Conservation (phyloP, 2,888 invertebrate genomes). For the Erebia ligea region DNA sequence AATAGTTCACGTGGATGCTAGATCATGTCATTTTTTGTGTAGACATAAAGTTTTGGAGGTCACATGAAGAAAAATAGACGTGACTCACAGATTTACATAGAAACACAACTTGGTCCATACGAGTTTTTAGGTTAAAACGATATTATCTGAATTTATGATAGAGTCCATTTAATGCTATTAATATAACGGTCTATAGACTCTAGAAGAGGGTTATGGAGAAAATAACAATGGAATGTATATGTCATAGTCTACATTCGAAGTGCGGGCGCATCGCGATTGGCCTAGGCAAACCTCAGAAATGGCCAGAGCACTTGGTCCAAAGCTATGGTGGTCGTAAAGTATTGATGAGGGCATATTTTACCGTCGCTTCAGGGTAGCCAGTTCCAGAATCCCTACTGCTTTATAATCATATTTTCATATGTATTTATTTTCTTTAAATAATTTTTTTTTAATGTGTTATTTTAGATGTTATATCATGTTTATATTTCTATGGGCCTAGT, state of each 20-base stretch:
- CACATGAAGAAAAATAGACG: conserved; percentile 17
- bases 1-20: conserved; percentile 16
- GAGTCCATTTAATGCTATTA: conserved; percentile 6
- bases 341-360: too few species aligned
- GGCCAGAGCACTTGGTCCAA: too few species aligned
- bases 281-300: too few species aligned
- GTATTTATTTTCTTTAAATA: too few species aligned
- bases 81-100: conserved; percentile 17
- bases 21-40: conserved; percentile 17
- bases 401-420: too few species aligned
- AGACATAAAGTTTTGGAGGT: conserved; percentile 26
- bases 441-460: too few species aligned
- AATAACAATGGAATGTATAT: neutral
- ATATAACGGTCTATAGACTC: neutral
- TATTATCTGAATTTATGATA: neutral
- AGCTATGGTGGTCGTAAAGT: too few species aligned
- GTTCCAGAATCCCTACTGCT: too few species aligned
- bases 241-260: neutral
- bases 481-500: too few species aligned
- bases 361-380: too few species aligned
- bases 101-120: neutral
- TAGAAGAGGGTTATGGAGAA: neutral
- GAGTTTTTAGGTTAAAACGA: conserved; percentile 10
- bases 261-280: too few species aligned
- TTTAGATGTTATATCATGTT: too few species aligned